A percentile compares a stretch with the other conserved stretches of the same genome.
Evolutionary conservation across 2,113 vertebrate species (phyloP).

Genomic region (Anas platyrhynchos): DNA sequence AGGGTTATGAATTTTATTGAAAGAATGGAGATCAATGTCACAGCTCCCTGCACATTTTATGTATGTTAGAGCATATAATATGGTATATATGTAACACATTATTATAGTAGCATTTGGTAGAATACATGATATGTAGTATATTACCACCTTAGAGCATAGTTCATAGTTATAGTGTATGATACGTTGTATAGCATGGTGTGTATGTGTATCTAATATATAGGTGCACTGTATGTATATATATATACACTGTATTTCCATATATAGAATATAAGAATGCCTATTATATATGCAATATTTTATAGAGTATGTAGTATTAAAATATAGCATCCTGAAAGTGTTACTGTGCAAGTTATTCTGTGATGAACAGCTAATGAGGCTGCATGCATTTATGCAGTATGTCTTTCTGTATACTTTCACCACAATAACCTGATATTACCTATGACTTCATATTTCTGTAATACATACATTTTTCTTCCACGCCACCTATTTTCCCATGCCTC

Average conservation of each 20-base stretch:
- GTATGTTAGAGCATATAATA: no score
- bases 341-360: not conserved
- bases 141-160: not conserved
- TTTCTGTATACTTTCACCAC: not conserved
- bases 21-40: not conserved
- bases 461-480: not conserved
- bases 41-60: not conserved
- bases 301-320: not conserved
- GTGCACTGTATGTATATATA: not conserved
- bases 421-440: not conserved
- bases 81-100: not conserved
- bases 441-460: not conserved
- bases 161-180: not conserved
- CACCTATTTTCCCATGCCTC: slow-evolving; percentile 5
- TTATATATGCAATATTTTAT: not conserved
- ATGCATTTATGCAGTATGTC: not conserved
- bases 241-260: not conserved
- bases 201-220: not conserved
- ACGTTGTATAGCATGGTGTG: not conserved
- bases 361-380: not conserved
- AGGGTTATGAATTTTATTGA: not conserved
- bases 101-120: not conserved
- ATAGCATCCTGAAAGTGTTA: not conserved
- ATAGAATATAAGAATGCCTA: not conserved
- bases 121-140: not conserved